Conservation (phyloP, 1,140 invertebrate genomes). For the Bacillus rossius region DNA sequence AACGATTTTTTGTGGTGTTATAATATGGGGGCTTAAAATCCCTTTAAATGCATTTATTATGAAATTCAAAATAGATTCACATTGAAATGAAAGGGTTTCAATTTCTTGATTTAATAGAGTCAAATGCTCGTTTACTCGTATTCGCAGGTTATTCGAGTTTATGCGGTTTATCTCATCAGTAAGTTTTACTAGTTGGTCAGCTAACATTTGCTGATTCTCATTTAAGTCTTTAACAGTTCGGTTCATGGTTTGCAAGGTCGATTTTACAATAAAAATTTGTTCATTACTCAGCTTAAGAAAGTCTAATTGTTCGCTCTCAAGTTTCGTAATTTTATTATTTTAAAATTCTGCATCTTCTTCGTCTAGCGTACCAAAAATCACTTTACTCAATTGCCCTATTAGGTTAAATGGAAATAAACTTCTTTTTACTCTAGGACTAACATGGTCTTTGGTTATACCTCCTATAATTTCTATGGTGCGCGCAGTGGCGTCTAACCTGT, state of each 20-base stretch:
- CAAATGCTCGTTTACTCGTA: no score
- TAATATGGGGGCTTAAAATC: no score
- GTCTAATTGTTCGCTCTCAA: background rate
- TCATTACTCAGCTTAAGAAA: slow-evolving; percentile 3
- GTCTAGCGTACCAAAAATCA: slow-evolving; percentile 1
- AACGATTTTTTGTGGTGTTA: no score
- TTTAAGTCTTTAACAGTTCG: background rate
- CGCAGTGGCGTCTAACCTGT: no score
- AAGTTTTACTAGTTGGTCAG: no score
- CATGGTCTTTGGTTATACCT: background rate
- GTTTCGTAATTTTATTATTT: background rate
- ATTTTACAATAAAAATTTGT: background rate
- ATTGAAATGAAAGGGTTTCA: no score
- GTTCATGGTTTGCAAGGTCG: background rate
- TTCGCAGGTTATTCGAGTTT: no score
- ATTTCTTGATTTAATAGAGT: no score
- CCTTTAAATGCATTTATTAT: no score
- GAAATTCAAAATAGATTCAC: no score
- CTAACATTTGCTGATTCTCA: background rate
- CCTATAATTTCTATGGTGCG: background rate
- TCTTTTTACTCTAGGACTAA: background rate
- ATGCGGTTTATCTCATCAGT: no score
- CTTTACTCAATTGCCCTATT: background rate
- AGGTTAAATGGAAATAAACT: background rate
- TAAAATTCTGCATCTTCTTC: background rate